Percentiles rank a stretch among this genome's conserved stretches.
Conservation (phyloP, 2,113 vertebrate genomes). For the Haemorhous mexicanus region DNA sequence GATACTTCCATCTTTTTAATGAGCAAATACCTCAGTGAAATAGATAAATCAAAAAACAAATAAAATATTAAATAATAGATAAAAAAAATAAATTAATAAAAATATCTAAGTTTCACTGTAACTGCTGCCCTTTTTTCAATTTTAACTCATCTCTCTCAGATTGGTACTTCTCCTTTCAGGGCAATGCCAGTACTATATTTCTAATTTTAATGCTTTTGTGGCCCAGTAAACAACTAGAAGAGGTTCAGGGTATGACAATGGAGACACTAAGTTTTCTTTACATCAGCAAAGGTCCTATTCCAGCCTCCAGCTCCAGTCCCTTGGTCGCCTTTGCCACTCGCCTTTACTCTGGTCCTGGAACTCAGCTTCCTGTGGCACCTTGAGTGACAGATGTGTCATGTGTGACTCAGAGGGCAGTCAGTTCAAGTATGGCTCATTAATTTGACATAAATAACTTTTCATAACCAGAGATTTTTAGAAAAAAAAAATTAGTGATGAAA, state of each 20-base stretch:
- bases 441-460: neutral
- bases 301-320: neutral
- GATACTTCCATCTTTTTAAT: neutral
- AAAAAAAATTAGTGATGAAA: neutral
- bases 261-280: neutral
- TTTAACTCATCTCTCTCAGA: neutral
- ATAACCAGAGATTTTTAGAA: neutral
- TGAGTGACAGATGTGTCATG: neutral
- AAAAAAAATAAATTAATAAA: neutral
- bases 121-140: neutral
- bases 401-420: neutral
- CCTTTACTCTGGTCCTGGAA: neutral
- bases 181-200: neutral
- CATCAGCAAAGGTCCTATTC: neutral
- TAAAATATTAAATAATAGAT: neutral
- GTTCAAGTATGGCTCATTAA: neutral
- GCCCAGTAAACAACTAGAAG: neutral
- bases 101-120: neutral
- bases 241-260: neutral
- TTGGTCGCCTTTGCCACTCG: neutral
- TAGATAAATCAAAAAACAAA: neutral
- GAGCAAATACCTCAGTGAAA: neutral
- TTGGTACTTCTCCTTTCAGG: neutral
- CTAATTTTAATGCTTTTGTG: neutral
- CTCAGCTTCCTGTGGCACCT: neutral